Evolutionary conservation across 2,113 vertebrate species (phyloP), one percentile per base, ranked within the genome.

Genomic region (Macaca nemestrina): DNA sequence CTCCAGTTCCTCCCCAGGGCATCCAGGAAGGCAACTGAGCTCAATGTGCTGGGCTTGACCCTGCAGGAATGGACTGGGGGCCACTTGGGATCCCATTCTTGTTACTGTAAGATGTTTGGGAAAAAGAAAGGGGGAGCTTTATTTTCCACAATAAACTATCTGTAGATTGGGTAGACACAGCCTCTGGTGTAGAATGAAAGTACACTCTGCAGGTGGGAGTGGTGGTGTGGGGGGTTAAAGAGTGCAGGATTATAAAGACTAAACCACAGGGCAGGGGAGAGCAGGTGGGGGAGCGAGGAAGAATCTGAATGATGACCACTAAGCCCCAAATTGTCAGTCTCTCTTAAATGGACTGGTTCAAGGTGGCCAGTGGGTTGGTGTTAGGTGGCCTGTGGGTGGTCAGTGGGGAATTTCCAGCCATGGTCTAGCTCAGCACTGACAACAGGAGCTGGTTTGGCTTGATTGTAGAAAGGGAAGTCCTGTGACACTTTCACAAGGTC

Each of bases 161-260:
- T 68, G 14, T 68, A 35, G 67, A 68, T 16, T 35, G 14, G 14
- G 67, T 7, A 68, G 30, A 68, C 0, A 0, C 67, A 17, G 67
- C 32, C 67, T 68, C 67, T 68, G 67, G 67, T 68, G 13, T 35
- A 68, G 67, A 35, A 68, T 68, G 5, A 35, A 68, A 68, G n/a
- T 38, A 8, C 7, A 32, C 16, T 68, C 14, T 68, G 67, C 6
- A 0, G 27, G 12, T 64, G 27, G 30, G 61, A 5, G 12, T 12
- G 32, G 32, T 13, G 32, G 6, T 35, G 14, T 0, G 0, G 14
- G 67, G 3, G 14, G 16, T 68, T 35, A 32, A 7, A 35, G 32
- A 17, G 67, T 35, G 30, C 27, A 64, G 7, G 16, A 68, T 17
- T 68, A 68, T 35, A 68, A 68, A 68, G 67, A 16, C 3, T 32